Percentiles rank a stretch among this genome's conserved stretches.
These are phyloP conservation scores for Orthochromis indermauri DNA, from an alignment of 2,113 vertebrate species.

Conservation along the genomic window DNA sequence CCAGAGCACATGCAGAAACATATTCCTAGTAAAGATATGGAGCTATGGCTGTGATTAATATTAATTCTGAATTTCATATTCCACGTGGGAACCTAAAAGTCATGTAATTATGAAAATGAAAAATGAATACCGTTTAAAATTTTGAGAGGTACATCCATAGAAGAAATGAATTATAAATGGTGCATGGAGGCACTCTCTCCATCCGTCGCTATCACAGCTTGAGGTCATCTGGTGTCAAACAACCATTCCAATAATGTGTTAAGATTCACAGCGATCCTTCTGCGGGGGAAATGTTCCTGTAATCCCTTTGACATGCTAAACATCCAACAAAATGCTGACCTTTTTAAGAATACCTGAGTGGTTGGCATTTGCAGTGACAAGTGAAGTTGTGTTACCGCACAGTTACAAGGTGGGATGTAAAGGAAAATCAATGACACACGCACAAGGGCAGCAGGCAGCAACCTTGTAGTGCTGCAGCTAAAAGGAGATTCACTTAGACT, in stretches of 20 bases:
- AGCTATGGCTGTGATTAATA: not conserved
- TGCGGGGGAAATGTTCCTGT: constrained; percentile 22
- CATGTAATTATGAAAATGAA: not conserved
- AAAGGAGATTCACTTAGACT: not conserved
- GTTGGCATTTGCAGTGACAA: constrained; percentile 63
- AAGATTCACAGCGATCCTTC: not conserved
- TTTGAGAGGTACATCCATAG: not conserved
- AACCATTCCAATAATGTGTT: not conserved
- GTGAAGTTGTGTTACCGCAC: constrained; percentile 38
- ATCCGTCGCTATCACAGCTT: not conserved
- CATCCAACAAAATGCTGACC: constrained; percentile 57
- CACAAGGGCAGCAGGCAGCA: not conserved
- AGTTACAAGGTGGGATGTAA: not conserved
- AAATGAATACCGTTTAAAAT: not conserved
- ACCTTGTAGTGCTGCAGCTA: not conserved
- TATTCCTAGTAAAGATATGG: not conserved
- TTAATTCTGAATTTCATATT: not conserved
- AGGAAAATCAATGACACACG: constrained; percentile 44
- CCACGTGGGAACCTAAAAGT: not conserved
- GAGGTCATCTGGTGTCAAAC: not conserved
- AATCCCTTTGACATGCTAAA: constrained; percentile 54
- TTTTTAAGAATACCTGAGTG: constrained; percentile 48
- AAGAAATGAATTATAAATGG: not conserved
- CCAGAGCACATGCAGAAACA: not conserved
- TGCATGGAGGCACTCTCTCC: not conserved